phyloP scores from a whole-genome alignment of 2,113 vertebrate species.

The Procapra przewalskii region DNA sequence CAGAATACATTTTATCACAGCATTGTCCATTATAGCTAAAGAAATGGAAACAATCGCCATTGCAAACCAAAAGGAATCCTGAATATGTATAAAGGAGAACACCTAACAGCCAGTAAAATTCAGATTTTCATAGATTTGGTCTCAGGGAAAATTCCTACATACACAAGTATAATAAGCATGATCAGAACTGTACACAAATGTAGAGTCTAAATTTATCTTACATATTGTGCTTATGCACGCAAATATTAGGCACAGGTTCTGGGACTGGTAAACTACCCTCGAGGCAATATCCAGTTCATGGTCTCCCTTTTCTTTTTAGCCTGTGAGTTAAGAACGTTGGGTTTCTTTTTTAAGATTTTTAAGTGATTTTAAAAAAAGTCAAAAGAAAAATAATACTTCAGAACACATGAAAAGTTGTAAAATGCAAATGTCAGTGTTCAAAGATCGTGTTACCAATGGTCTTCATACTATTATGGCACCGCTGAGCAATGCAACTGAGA shows the following conservation, averaged over 20 bases:
- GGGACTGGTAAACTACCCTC: rapidly evolving
- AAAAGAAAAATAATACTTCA: neutral
- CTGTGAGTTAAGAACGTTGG: neutral
- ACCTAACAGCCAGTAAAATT: neutral
- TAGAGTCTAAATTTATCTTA: neutral
- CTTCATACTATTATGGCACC: rapidly evolving
- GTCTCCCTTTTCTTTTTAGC: neutral
- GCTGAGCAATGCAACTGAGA: rapidly evolving
- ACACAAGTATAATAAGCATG: neutral
- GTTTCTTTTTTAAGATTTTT: neutral
- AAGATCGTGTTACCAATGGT: rapidly evolving
- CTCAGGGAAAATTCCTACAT: neutral
- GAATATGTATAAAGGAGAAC: neutral
- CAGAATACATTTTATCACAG: neutral
- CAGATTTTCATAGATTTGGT: neutral
- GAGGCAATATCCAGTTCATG: neutral
- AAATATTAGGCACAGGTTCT: too few relatives aligned
- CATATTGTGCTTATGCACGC: rapidly evolving
- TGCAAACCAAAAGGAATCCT: neutral
- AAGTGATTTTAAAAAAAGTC: neutral
- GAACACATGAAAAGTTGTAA: neutral
- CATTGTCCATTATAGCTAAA: neutral
- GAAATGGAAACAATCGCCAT: neutral
- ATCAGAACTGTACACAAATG: neutral
- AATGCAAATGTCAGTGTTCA: neutral